phyloP scores from a whole-genome alignment of 2,797 vertebrate species.

The Acipenser transmontanus region DNA sequence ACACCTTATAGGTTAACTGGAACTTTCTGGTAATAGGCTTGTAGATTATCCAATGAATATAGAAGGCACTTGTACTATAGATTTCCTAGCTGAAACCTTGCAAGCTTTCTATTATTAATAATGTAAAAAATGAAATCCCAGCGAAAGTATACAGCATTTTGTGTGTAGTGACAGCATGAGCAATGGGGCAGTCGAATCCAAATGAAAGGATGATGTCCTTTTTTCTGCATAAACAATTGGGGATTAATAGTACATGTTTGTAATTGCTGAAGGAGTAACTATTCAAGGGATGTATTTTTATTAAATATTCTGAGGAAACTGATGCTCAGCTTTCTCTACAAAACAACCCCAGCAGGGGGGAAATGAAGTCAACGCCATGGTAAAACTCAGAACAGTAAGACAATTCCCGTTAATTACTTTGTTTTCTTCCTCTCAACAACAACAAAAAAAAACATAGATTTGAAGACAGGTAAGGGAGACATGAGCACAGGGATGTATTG shows the following conservation, averaged over 20 bases:
- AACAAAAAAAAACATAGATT: no score
- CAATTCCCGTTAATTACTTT: slow-evolving; percentile 12
- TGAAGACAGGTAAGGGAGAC: no score
- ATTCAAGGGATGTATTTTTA: slow-evolving; percentile 1
- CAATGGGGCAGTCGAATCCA: background rate
- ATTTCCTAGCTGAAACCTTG: no score
- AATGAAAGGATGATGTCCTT: slow-evolving; percentile 6
- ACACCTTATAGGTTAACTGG: no score
- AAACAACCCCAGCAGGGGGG: background rate
- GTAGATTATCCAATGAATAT: no score
- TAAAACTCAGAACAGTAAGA: slow-evolving; percentile 6
- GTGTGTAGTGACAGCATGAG: slow-evolving; percentile 15
- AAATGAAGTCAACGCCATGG: background rate
- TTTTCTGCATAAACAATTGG: slow-evolving; percentile 14
- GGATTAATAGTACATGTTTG: slow-evolving; percentile 11
- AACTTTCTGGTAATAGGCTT: no score
- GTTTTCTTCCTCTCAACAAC: no score
- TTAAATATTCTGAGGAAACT: slow-evolving; percentile 1
- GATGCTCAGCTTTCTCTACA: slow-evolving; percentile 6
- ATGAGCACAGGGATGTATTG: no score
- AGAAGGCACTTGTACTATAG: no score
- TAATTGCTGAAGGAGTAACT: slow-evolving; percentile 20
- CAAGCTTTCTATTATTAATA: no score
- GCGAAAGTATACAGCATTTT: no score
- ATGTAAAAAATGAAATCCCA: no score